Conservation (phyloP, 2,113 vertebrate species). For the Chionomys nivalis region DNA sequence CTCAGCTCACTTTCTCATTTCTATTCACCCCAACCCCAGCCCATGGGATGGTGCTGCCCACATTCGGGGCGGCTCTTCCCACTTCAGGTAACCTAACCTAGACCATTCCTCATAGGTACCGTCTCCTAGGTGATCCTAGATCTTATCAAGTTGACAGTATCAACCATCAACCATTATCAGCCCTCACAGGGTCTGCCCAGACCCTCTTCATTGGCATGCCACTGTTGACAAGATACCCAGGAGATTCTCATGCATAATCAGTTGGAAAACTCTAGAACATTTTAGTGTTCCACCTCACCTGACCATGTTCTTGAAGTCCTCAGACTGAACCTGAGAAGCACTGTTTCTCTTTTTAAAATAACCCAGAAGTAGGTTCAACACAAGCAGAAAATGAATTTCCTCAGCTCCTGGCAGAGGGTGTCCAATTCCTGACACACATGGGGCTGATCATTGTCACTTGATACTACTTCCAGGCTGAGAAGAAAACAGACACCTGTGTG, state of each 20-base stretch:
- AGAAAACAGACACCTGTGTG: conserved; percentile 27
- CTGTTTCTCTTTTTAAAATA: neutral
- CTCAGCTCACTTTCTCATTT: neutral
- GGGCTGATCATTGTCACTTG: neutral
- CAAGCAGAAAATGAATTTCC: neutral
- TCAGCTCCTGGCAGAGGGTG: neutral
- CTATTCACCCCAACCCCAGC: too few species aligned
- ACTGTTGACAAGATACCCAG: neutral
- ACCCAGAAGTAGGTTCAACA: neutral
- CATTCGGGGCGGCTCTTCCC: too few species aligned
- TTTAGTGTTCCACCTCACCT: fast-evolving
- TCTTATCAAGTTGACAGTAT: neutral
- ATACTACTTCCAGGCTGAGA: neutral
- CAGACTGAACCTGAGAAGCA: neutral
- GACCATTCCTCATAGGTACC: neutral
- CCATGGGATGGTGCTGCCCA: neutral
- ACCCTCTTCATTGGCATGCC: fast-evolving
- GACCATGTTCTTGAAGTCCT: neutral
- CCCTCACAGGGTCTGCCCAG: too few species aligned
- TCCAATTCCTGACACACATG: fast-evolving
- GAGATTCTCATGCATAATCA: fast-evolving
- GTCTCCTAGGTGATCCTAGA: neutral
- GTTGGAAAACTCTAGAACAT: neutral
- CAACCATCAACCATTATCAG: neutral
- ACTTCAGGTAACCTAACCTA: neutral